Percentiles rank a stretch among this genome's conserved stretches.
Evolutionary conservation across 2,888 invertebrate species (phyloP).

Genomic region (Platycnemis pennipes): DNA sequence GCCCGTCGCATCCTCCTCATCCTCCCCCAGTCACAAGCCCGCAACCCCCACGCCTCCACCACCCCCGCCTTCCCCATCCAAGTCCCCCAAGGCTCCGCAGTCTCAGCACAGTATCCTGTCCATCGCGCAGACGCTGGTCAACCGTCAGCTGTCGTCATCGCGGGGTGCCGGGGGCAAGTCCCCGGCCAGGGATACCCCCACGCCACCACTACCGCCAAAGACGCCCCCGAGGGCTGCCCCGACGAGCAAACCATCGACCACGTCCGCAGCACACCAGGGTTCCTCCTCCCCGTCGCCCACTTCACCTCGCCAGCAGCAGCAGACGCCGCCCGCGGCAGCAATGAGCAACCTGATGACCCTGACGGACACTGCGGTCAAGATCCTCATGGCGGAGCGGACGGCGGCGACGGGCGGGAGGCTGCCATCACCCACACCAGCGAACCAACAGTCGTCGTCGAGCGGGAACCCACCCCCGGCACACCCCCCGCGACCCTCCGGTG

Average conservation of each 20-base stretch:
- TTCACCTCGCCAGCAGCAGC: constrained; percentile 8
- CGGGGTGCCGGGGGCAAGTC: constrained; percentile 71
- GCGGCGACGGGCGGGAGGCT: constrained; percentile 19
- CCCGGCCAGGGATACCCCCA: constrained; percentile 71
- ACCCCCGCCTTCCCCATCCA: constrained; percentile 47
- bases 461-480: background rate
- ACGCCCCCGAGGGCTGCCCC: constrained; percentile 13
- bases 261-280: background rate
- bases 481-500: background rate
- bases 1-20: constrained; percentile 38
- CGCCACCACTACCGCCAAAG: constrained; percentile 68
- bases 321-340: constrained; percentile 70
- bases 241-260: background rate
- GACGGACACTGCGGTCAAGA: constrained; percentile 76
- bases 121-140: constrained; percentile 73
- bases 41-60: constrained; percentile 68
- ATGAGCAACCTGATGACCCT: constrained; percentile 82
- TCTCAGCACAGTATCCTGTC: constrained; percentile 71
- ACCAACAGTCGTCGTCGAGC: constrained; percentile 6
- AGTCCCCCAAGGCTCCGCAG: constrained; percentile 40
- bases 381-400: constrained; percentile 74
- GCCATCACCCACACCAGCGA: background rate
- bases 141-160: constrained; percentile 72
- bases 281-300: constrained; percentile 7
- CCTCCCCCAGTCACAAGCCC: constrained; percentile 62